Base-by-base conservation (phyloP, 2,113 vertebrate genomes). In the Dipodomys spectabilis region DNA sequence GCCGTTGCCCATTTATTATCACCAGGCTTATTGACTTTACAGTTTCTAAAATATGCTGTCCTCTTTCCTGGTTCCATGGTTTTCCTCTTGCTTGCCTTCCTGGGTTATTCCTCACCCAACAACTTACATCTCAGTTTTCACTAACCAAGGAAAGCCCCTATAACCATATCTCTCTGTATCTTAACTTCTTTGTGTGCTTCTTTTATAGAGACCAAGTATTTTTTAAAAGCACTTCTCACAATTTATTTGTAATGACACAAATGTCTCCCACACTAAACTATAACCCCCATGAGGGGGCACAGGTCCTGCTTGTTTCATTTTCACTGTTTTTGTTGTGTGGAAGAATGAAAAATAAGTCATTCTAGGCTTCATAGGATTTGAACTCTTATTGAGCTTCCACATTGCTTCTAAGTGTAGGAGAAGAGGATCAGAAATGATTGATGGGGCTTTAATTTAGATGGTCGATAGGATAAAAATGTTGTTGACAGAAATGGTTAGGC, bases 401-500 rank as follows among this genome's bases (percentile, higher is more conserved):
- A 6, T 79, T 45, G 45, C 19, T 19, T 77, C 62, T 86, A 28
- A 32, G 16, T 13, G 1, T 65, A 82, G 90, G 39, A 82, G 79
- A 79, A 82, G 74, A 94, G 45, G 60, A 90, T 67, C 57, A 82
- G 92, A 94, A 90, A 44, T 82, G 39, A 90, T 86, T 30, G 44
- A 57, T 11, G 11, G 11, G 30, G 35, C 10, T 60, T 90, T 74
- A 45, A 86, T 82, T 64, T 87, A 69, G 39, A 15, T 77, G 4
- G 20, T 69, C 28, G 4, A 64, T 72, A 62, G 65, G 75, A 65
- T 75, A 67, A 74, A 60, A 35, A 64, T 44, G 5, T 39, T 22
- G 57, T 80, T 75, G 16, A 75, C 28, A 92, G 68, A 93, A 67
- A 39, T 74, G 67, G 71, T n/a, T 69, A 85, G 69, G 45, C 22